Evolutionary conservation across 2,113 vertebrate species (phyloP), one percentile per base, ranked within the genome.

Genomic region (Spilogale gracilis): DNA sequence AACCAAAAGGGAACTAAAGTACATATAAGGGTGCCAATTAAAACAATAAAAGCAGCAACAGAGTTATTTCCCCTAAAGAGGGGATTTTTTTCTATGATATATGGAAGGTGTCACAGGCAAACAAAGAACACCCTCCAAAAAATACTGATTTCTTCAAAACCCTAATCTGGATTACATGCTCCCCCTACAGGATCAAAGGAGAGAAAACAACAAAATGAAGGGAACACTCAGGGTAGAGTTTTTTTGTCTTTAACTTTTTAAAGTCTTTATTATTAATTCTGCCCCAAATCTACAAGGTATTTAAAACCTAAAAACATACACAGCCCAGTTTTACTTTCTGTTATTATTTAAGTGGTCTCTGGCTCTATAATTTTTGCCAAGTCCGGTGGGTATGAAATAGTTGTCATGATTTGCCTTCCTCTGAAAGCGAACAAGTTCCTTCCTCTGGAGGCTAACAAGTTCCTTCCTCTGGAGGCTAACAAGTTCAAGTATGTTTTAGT

Each of bases 221-320:
- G 6, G 48, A 27, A 84, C 54, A 80, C 74, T 93, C n/a, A 86
- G 27, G n/a, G 74, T 18, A 93, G 52, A 30, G 63, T 32, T 95
- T 30, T 43, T 69, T 69, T n/a, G 32, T 18, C 38, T 38, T 18
- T 63, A 5, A 63, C 9, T 38, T 69, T 81, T 88, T 94, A n/a
- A 91, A 71, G 71, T 69, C 61, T 93, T 91, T 85, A 84, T 89
- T 85, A 80, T 83, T 87, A 60, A 43, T 91, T 86, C 25, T 89
- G 18, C 27, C 32, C 61, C 5, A 79, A 79, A 69, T 60, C 8
- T 74, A 13, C 1, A 63, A 85, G 38, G 9, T 78, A 23, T 86
- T 92, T 94, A 73, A 96, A 94, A 83, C 21, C 56, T 56, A 73
- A 54, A 92, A 43, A 54, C 52, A 50, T 67, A 50, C 7, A 20